A percentile compares a stretch with the other conserved stretches of the same genome.
Evolutionary conservation across 2,888 invertebrate genomes (phyloP).

Genomic region (Merodon equestris): DNA sequence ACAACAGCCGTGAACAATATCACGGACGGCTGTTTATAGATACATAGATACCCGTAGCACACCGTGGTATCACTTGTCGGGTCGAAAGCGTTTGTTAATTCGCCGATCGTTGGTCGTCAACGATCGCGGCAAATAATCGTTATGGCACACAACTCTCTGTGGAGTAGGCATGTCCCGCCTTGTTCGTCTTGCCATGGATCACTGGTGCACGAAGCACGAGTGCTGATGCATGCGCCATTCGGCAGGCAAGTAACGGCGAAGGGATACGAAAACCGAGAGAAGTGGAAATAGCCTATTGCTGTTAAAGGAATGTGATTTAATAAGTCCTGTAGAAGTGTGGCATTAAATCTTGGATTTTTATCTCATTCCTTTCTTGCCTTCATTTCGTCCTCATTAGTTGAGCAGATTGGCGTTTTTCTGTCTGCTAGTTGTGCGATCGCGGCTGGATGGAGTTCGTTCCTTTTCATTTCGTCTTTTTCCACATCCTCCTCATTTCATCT

Average conservation of each 20-base stretch:
- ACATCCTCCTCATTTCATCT: no score
- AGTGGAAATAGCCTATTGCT: constrained; percentile 30
- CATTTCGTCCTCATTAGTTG: constrained; percentile 68
- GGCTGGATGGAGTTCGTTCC: neutral
- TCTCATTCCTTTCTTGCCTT: constrained; percentile 67
- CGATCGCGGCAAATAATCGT: constrained; percentile 60
- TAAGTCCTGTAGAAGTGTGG: constrained; percentile 67
- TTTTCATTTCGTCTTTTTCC: no score
- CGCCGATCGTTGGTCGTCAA: constrained; percentile 62
- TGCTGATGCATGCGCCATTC: no score
- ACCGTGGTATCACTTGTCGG: constrained; percentile 61
- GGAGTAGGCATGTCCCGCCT: neutral
- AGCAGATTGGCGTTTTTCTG: constrained; percentile 64
- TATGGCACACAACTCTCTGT: constrained; percentile 44
- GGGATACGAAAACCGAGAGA: constrained; percentile 3
- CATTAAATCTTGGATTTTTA: constrained; percentile 69
- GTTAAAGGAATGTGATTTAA: constrained; percentile 65
- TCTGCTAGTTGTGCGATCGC: constrained; percentile 51
- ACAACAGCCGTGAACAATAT: constrained; percentile 24
- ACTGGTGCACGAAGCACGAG: no score
- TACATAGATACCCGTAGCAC: constrained; percentile 39
- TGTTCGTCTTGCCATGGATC: no score
- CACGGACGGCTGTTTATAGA: constrained; percentile 28
- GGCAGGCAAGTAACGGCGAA: neutral
- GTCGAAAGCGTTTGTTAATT: constrained; percentile 63